Evolutionary conservation across 2,888 invertebrate genomes (phyloP).

Genomic region (Siphonodentalium dalli): DNA sequence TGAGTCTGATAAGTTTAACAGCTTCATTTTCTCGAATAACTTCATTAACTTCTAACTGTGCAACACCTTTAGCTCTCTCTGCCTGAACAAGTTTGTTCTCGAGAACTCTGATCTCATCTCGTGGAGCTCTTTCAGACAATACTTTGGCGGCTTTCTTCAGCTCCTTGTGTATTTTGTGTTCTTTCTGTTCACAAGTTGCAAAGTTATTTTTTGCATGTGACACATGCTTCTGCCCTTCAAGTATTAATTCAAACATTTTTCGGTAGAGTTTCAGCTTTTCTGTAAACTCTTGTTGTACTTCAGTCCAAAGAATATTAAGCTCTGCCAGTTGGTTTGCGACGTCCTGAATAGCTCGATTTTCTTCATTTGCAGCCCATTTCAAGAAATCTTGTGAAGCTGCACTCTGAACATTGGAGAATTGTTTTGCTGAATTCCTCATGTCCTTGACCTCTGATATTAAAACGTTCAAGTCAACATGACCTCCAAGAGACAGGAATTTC

Average conservation of each 20-base stretch:
- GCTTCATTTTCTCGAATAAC: slow-evolving; percentile 68
- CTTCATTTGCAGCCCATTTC: slow-evolving; percentile 67
- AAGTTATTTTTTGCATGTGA: slow-evolving; percentile 66
- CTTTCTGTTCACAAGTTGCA: slow-evolving; percentile 65
- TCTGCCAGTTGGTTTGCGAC: slow-evolving; percentile 66
- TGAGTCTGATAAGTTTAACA: slow-evolving; percentile 68
- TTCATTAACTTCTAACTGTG: slow-evolving; percentile 68
- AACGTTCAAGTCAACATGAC: slow-evolving; percentile 67
- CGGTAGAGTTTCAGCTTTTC: slow-evolving; percentile 67
- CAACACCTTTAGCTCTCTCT: slow-evolving; percentile 66
- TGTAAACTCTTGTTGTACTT: slow-evolving; percentile 68
- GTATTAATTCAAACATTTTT: slow-evolving; percentile 67
- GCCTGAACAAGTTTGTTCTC: slow-evolving; percentile 67
- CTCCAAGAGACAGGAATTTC: slow-evolving; percentile 65
- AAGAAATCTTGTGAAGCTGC: slow-evolving; percentile 66
- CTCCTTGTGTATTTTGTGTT: slow-evolving; percentile 66
- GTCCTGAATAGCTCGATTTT: slow-evolving; percentile 67
- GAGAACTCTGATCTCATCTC: slow-evolving; percentile 65
- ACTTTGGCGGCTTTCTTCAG: slow-evolving; percentile 65
- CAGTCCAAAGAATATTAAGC: slow-evolving; percentile 67
- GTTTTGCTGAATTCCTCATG: slow-evolving; percentile 65
- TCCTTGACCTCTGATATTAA: slow-evolving; percentile 68
- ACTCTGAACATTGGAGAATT: slow-evolving; percentile 66
- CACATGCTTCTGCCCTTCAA: slow-evolving; percentile 68
- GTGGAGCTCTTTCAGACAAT: slow-evolving; percentile 54